A percentile compares a stretch with the other conserved stretches of the same genome.
Conservation (phyloP, 1,140 invertebrate genomes). For the Drosophila aff. region DNA sequence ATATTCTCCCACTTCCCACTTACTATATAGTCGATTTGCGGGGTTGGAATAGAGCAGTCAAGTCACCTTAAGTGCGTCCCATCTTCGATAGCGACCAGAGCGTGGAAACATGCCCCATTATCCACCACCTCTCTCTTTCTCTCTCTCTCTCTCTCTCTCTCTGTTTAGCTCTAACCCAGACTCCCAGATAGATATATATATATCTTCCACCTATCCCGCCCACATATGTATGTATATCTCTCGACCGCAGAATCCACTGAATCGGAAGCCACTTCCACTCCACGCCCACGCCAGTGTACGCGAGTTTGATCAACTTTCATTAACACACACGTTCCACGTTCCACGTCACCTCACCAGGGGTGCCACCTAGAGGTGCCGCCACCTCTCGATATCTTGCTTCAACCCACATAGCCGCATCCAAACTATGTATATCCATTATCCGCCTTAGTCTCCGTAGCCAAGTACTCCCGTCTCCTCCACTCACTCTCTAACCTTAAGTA, state of each 20-base stretch:
- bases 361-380: constrained; percentile 20
- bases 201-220: constrained; percentile 18
- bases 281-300: constrained; percentile 14
- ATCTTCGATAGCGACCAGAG: constrained; percentile 22
- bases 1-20: constrained; percentile 10
- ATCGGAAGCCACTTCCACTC: constrained; percentile 10
- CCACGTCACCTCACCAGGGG: constrained; percentile 16
- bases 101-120: constrained; percentile 24
- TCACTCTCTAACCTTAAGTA: constrained; percentile 37
- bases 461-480: constrained; percentile 17
- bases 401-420: constrained; percentile 14
- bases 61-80: constrained; percentile 29
- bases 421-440: constrained; percentile 21
- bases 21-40: constrained; percentile 15
- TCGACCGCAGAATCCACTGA: constrained; percentile 17
- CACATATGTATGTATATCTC: constrained; percentile 28
- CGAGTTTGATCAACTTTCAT: constrained; percentile 24
- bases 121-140: constrained; percentile 4
- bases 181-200: constrained; percentile 28
- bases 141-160: constrained; percentile 9
- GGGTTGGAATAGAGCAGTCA: constrained; percentile 28
- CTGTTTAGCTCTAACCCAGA: constrained; percentile 18
- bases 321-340: constrained; percentile 3
- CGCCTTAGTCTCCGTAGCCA: constrained; percentile 34
- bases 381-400: constrained; percentile 17